Conservation (phyloP, 2,113 vertebrate genomes). For the Otocyon megalotis region DNA sequence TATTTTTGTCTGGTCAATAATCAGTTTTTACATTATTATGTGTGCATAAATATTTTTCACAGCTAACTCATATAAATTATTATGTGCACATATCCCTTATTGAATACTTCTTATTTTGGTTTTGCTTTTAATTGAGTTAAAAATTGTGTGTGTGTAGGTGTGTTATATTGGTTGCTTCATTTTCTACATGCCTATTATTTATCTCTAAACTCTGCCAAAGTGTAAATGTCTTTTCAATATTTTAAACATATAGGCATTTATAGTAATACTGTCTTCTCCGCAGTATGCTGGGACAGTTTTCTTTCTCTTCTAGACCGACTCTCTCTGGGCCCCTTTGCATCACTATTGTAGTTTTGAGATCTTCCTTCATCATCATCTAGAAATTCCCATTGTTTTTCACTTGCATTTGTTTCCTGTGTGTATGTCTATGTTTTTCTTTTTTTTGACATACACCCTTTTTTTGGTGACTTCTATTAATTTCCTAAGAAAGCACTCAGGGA, state of each 20-base stretch:
- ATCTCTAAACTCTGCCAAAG: neutral
- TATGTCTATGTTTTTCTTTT: neutral
- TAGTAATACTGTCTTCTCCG: neutral
- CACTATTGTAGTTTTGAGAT: neutral
- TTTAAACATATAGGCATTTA: neutral
- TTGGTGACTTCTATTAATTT: neutral
- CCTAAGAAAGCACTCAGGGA: neutral
- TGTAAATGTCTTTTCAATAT: neutral
- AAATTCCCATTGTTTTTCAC: neutral
- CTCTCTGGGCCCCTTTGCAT: neutral
- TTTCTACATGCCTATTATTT: neutral
- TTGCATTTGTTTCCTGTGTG: neutral
- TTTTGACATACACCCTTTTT: neutral
- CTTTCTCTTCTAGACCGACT: neutral
- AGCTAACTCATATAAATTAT: neutral
- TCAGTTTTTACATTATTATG: neutral
- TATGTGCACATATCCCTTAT: neutral
- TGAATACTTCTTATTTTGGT: neutral
- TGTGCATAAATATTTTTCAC: neutral
- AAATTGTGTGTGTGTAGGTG: neutral
- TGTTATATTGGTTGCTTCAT: neutral
- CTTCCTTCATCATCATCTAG: neutral
- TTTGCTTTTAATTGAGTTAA: slow-evolving; percentile 16
- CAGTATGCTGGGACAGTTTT: neutral
- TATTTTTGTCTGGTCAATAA: neutral